A percentile compares a stretch with the other conserved stretches of the same genome.
These are phyloP conservation scores for Pelochelys cantorii DNA, from an alignment of 2,797 vertebrate species.

Conservation along the genomic window DNA sequence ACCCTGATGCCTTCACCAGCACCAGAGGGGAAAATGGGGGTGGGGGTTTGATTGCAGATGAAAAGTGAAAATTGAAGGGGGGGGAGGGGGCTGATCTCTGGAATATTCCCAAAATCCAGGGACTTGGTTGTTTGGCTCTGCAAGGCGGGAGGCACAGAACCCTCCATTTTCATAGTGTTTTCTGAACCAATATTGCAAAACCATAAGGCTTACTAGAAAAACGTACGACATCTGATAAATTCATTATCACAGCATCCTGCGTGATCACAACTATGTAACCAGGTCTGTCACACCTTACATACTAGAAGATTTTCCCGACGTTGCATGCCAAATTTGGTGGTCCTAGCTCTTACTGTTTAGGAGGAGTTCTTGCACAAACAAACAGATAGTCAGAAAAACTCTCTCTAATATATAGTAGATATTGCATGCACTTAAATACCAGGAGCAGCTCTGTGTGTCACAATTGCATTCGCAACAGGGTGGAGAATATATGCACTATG, in stretches of 20 bases:
- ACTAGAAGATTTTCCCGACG: too few species aligned
- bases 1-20: neutral
- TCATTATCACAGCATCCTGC: neutral
- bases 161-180: neutral
- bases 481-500: rapidly evolving
- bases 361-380: too few species aligned
- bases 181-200: neutral
- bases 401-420: too few species aligned
- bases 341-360: too few species aligned
- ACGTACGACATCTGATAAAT: rapidly evolving
- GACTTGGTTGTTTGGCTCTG: neutral
- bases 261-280: neutral
- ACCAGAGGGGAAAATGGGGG: neutral
- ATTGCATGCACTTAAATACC: neutral
- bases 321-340: too few species aligned
- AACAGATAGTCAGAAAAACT: too few species aligned
- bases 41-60: neutral
- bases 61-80: constrained; percentile 20
- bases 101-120: neutral
- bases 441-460: neutral
- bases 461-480: neutral
- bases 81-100: constrained; percentile 7
- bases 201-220: neutral
- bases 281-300: neutral
- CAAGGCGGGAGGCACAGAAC: neutral